phyloP scores from a whole-genome alignment of 2,888 invertebrate species.

The Agriopis aurantiaria region DNA sequence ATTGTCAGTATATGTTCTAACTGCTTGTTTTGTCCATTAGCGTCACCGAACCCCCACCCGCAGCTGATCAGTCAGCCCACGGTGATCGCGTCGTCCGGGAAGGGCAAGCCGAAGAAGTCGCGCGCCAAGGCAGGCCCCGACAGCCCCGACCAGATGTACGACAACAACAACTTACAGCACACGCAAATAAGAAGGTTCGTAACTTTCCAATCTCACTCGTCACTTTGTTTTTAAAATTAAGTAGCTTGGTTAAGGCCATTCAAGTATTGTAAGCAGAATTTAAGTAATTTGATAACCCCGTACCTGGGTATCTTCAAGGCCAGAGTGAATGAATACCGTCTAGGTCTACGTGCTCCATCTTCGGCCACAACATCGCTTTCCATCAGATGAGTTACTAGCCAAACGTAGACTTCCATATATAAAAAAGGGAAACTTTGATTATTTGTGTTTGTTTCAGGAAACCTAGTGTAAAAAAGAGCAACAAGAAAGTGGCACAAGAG shows the following conservation, averaged over 20 bases:
- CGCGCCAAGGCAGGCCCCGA: conserved; percentile 88
- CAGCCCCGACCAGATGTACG: conserved; percentile 89
- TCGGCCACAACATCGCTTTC: too few species aligned
- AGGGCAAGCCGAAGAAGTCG: conserved; percentile 91
- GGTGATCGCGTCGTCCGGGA: conserved; percentile 90
- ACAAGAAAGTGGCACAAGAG: conserved; percentile 87
- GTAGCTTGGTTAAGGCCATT: too few species aligned
- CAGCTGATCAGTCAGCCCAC: conserved; percentile 94
- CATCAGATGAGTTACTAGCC: too few species aligned
- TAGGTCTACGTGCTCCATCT: too few species aligned
- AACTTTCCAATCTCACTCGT: neutral
- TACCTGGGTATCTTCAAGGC: too few species aligned
- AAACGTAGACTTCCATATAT: too few species aligned
- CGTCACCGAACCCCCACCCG: conserved; percentile 91
- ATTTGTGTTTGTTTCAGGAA: conserved; percentile 82
- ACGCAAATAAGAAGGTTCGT: conserved; percentile 79
- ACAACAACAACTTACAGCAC: conserved; percentile 82
- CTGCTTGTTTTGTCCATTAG: conserved; percentile 61
- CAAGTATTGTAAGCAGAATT: too few species aligned
- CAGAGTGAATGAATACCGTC: too few species aligned
- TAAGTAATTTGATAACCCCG: too few species aligned
- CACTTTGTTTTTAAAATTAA: neutral
- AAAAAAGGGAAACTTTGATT: too few species aligned
- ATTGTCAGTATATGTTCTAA: neutral
- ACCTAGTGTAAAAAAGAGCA: conserved; percentile 93